Percentiles rank a stretch among this genome's conserved stretches.
phyloP scores from a whole-genome alignment of 2,113 vertebrate genomes.

The Rissa tridactyla region DNA sequence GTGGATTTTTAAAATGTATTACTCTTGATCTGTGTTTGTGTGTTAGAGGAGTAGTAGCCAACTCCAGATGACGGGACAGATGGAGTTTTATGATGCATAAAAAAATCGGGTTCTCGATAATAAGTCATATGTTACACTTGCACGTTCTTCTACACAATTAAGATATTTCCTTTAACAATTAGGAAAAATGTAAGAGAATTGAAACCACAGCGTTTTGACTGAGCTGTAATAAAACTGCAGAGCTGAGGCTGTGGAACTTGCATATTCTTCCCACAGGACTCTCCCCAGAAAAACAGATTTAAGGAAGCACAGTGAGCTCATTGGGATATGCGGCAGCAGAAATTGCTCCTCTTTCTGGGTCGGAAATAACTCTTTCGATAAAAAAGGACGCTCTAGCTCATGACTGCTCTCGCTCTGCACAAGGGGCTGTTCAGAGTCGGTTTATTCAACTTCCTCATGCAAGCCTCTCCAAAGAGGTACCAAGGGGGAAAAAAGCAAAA shows the following conservation, averaged over 20 bases:
- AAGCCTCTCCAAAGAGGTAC: neutral
- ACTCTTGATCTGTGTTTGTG: slow-evolving; percentile 16
- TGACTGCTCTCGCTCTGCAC: neutral
- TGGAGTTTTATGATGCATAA: slow-evolving; percentile 55
- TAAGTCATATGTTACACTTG: slow-evolving; percentile 56
- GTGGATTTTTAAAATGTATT: slow-evolving; percentile 42
- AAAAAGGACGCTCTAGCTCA: neutral
- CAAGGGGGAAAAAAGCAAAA: neutral
- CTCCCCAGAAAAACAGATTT: slow-evolving; percentile 34
- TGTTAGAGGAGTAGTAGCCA: slow-evolving; percentile 51
- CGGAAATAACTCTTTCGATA: neutral
- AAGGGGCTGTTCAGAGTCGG: neutral
- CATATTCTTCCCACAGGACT: slow-evolving; percentile 8
- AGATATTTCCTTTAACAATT: slow-evolving; percentile 53
- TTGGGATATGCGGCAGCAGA: neutral
- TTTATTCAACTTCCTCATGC: neutral
- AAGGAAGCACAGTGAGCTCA: neutral
- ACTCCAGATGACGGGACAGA: slow-evolving; percentile 65
- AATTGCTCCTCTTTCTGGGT: neutral
- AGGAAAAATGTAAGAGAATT: slow-evolving; percentile 14
- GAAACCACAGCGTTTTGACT: neutral
- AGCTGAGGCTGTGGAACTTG: neutral
- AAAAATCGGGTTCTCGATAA: slow-evolving; percentile 33
- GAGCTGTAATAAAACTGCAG: slow-evolving; percentile 24
- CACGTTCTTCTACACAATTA: slow-evolving; percentile 46